Base-by-base conservation (phyloP, 2,888 invertebrate genomes). In the Drosophila mulleri region DNA sequence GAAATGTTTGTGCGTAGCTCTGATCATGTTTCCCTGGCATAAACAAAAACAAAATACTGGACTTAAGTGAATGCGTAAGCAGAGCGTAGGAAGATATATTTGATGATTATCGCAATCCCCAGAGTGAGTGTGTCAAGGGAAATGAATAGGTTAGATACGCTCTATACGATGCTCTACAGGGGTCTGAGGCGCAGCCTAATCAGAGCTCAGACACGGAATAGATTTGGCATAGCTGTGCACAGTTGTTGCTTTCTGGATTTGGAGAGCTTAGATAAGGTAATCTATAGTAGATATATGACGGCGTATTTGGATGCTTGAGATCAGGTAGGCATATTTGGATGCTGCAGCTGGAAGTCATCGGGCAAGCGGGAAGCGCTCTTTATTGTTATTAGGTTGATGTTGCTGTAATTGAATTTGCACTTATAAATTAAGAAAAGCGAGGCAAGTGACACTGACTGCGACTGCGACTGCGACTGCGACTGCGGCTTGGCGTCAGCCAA, bases 361-460 rank as follows among this genome's bases (percentile, higher is more conserved):
- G 50, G 37, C 71, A 61, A 70, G 75, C 66, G 78, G 50, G 67
- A 63, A 61, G 42, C 42, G 16, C 62, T 62, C 32, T 44, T 56
- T 45, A 44, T 50, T 72, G 32, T 41, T 35, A 41, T 56, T 42
- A 37, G 14, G 50, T 44, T 57, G 64, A 18, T 62, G 72, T 35
- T 64, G 52, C 52, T 71, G 71, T 69, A 88, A 85, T 85, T 85
- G 66, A 88, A 88, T 85, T 67, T 70, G 69, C 57, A 48, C 72
- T 65, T 53, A 69, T 66, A 50, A 80, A 71, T 60, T 58, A 69
- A 78, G 67, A 78, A 74, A 78, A 52, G 72, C 42, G 73, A 77
- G 60, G 60, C 63, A 62, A 80, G 18, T 44, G 26, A 26, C 26
- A 5, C 26, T 26, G 26, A 26, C 26, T 26, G 26, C n/a, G n/a